These are phyloP conservation scores for Marasmarcha lunaedactyla DNA, from an alignment of 2,888 invertebrate species.

Conservation along the genomic window DNA sequence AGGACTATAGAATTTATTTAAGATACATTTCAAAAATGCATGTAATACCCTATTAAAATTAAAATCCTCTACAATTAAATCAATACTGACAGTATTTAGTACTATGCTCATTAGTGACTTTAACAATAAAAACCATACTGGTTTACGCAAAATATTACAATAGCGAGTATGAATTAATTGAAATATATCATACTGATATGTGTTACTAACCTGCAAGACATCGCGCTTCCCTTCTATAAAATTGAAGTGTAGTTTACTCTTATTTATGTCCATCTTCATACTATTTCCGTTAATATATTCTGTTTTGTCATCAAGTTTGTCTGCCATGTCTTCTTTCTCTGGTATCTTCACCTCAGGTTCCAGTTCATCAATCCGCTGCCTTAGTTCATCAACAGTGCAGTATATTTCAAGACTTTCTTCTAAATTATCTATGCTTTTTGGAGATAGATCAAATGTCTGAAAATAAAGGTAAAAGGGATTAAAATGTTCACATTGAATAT, in stretches of 20 bases:
- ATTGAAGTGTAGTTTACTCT: conserved; percentile 57
- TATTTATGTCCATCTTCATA: conserved; percentile 42
- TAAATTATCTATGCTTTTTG: conserved; percentile 58
- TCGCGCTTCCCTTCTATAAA: conserved; percentile 62
- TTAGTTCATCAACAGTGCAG: conserved; percentile 75
- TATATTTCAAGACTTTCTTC: conserved; percentile 74
- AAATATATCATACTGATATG: too few species aligned
- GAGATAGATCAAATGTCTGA: conserved; percentile 60
- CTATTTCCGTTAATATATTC: conserved; percentile 21
- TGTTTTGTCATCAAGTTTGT: conserved; percentile 27
- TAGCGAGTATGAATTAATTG: too few species aligned
- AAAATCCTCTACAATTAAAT: too few species aligned
- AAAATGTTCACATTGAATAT: too few species aligned
- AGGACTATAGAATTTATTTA: too few species aligned
- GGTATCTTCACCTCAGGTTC: conserved; percentile 43
- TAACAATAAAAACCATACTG: too few species aligned
- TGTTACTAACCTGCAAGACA: conserved; percentile 42
- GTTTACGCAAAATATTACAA: too few species aligned
- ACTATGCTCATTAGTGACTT: too few species aligned
- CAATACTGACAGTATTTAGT: too few species aligned
- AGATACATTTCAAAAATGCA: too few species aligned
- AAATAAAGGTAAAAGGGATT: conserved; percentile 17
- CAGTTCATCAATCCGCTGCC: conserved; percentile 62
- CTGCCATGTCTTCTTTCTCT: conserved; percentile 26
- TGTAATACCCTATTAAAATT: too few species aligned